These are phyloP conservation scores for Incurvaria masculella DNA, from an alignment of 2,888 invertebrate species.

Conservation along the genomic window DNA sequence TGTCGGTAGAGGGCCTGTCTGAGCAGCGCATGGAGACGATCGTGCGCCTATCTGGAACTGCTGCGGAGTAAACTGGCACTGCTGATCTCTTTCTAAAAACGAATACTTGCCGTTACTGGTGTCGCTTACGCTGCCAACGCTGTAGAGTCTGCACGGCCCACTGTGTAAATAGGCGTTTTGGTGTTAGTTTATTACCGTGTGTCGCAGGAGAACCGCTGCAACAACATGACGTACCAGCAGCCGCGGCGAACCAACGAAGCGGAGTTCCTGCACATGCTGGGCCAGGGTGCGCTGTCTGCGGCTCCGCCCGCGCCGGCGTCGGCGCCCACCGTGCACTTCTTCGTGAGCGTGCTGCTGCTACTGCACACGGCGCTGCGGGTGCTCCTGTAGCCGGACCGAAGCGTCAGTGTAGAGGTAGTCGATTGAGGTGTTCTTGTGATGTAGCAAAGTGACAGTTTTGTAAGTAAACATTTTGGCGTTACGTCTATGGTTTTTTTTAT, in stretches of 20 bases:
- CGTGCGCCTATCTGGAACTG: constrained; percentile 39
- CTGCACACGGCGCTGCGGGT: constrained; percentile 45
- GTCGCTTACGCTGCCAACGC: not conserved
- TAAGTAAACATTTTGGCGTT: no score
- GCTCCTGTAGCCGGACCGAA: constrained; percentile 26
- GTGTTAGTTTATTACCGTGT: no score
- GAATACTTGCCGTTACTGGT: constrained; percentile 28
- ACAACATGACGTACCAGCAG: constrained; percentile 37
- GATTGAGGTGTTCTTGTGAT: constrained; percentile 1
- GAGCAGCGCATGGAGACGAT: not conserved
- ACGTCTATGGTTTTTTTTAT: no score
- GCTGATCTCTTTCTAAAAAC: constrained; percentile 1
- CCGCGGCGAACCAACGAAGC: constrained; percentile 24
- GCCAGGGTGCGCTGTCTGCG: no score
- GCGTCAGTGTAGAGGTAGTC: constrained; percentile 10
- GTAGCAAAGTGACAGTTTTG: no score
- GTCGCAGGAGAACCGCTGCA: constrained; percentile 40
- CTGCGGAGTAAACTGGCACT: constrained; percentile 30
- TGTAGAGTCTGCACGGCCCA: no score
- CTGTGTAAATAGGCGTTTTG: no score
- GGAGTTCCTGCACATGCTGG: not conserved
- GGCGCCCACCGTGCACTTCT: constrained; percentile 35
- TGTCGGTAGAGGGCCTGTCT: constrained; percentile 33
- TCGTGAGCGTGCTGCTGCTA: constrained; percentile 37
- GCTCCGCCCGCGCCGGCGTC: constrained; percentile 15